phyloP scores from a whole-genome alignment of 2,113 vertebrate genomes.

The Phylloscopus trochiloides region DNA sequence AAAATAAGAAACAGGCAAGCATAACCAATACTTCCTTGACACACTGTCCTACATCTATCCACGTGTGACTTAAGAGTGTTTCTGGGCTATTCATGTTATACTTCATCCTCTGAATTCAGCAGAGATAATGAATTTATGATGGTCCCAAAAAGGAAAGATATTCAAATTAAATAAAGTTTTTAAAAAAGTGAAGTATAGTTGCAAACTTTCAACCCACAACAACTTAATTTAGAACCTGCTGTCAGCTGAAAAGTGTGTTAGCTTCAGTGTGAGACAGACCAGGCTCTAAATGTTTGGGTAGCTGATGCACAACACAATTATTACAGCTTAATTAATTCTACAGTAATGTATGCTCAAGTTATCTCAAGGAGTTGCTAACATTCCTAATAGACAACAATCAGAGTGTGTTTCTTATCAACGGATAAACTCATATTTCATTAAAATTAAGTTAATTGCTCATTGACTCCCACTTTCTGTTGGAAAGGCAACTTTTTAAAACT shows the following conservation, averaged over 20 bases:
- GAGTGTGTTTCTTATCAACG: not conserved
- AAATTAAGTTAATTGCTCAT: not conserved
- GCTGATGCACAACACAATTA: not conserved
- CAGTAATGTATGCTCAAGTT: not conserved
- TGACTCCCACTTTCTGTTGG: slow-evolving; percentile 7
- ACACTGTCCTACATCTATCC: not conserved
- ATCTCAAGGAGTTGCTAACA: not conserved
- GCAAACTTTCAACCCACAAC: not conserved
- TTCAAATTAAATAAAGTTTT: not conserved
- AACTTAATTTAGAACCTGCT: not conserved
- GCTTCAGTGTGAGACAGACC: not conserved
- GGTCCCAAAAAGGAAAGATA: not conserved
- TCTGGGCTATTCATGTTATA: not conserved
- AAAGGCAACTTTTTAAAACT: slow-evolving; percentile 1
- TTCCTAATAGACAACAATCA: not conserved
- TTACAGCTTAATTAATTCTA: not conserved
- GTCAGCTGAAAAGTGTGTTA: not conserved
- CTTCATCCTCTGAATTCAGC: not conserved
- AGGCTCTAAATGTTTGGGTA: not conserved
- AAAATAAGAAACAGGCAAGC: not conserved
- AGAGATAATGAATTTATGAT: not conserved
- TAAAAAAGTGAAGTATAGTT: not conserved
- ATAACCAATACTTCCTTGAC: not conserved
- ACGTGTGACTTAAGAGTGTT: not conserved
- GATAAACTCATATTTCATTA: not conserved